Evolutionary conservation across 2,113 vertebrate genomes (phyloP).

Genomic region (Gulo gulo): DNA sequence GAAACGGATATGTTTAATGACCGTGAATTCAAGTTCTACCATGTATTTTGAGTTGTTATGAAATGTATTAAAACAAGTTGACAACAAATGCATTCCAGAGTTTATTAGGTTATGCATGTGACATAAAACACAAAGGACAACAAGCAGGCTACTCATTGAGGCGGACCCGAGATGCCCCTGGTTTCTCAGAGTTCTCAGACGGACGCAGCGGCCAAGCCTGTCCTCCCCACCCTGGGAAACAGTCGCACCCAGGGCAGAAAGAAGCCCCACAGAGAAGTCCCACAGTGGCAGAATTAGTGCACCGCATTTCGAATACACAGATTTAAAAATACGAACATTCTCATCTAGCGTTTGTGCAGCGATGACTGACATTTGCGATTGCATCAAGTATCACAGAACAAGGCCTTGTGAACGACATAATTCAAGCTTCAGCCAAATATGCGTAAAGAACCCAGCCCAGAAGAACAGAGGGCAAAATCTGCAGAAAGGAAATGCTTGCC

Average conservation of each 20-base stretch:
- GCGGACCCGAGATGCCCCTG: not conserved
- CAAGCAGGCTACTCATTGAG: not conserved
- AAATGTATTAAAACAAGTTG: not conserved
- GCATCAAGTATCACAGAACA: not conserved
- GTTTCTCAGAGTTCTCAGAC: not conserved
- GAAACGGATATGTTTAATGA: not conserved
- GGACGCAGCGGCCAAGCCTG: accelerated
- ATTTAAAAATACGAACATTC: not conserved
- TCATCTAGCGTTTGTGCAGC: not conserved
- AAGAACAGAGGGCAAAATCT: not conserved
- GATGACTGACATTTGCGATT: not conserved
- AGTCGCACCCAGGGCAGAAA: not conserved
- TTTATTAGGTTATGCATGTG: constrained; percentile 58
- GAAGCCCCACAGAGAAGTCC: not conserved
- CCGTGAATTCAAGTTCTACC: not conserved
- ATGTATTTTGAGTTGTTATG: not conserved
- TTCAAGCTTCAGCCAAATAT: not conserved
- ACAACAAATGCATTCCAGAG: not conserved
- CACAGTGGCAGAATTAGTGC: not conserved
- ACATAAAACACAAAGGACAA: not conserved
- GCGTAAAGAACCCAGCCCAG: not conserved
- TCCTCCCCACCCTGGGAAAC: not conserved
- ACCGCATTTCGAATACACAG: not conserved
- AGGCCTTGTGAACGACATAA: not conserved
- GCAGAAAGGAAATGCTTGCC: not conserved